Conservation (phyloP, 2,888 invertebrate species). For the Ochropleura leucogaster region DNA sequence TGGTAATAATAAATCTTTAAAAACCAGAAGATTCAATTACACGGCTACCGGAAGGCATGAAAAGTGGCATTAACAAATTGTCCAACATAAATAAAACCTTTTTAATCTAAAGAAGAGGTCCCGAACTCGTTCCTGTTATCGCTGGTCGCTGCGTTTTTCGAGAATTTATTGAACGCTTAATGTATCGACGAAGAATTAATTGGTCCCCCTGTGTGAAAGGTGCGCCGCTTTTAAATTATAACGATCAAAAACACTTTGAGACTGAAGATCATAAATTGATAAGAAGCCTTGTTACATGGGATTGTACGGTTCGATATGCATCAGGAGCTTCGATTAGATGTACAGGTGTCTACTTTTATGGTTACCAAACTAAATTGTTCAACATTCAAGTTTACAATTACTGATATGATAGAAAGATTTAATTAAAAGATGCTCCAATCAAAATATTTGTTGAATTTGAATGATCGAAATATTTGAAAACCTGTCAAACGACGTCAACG, state of each 20-base stretch:
- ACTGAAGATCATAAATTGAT: constrained; percentile 75
- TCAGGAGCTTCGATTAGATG: constrained; percentile 51
- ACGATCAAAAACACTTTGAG: constrained; percentile 81
- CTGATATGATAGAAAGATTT: neutral
- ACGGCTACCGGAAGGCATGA: constrained; percentile 87
- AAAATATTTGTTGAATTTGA: constrained; percentile 11
- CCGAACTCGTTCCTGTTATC: constrained; percentile 82
- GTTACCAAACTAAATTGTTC: constrained; percentile 31
- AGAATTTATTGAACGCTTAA: constrained; percentile 86
- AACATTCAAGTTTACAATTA: constrained; percentile 21
- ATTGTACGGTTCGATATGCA: constrained; percentile 54
- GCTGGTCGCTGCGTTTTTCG: constrained; percentile 76
- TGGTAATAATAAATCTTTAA: constrained; percentile 83
- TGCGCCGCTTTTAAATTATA: constrained; percentile 83
- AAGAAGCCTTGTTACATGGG: constrained; percentile 65
- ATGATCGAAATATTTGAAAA: neutral
- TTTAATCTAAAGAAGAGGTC: constrained; percentile 83
- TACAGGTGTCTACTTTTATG: constrained; percentile 42
- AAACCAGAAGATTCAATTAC: constrained; percentile 90
- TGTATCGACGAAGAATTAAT: constrained; percentile 86
- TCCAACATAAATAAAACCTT: constrained; percentile 89
- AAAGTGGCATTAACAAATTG: constrained; percentile 90
- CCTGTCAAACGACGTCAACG: neutral
- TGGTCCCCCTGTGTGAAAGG: constrained; percentile 83
- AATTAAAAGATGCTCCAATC: constrained; percentile 9